Evolutionary conservation across 2,113 vertebrate species (phyloP), one percentile per base, ranked within the genome.

Genomic region (Alligator mississippiensis): DNA sequence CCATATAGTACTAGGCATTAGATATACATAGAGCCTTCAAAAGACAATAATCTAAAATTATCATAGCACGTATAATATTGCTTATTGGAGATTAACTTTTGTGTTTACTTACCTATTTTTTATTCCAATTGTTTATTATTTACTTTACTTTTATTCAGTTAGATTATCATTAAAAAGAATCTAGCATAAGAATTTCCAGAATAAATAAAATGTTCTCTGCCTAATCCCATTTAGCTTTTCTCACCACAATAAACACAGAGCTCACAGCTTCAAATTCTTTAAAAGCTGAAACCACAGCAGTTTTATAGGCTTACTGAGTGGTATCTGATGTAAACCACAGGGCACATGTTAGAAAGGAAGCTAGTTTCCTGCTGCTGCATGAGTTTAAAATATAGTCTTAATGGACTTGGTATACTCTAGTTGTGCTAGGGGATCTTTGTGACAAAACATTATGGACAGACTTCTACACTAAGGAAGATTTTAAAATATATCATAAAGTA

Each of bases 151-250:
- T 3, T 68, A 22, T 77, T 11, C 70, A 90, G 90, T 72, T 19
- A 82, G 34, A 14, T 94, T 86, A 72, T 85, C 92, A 88, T 63
- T 82, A 30, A 88, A 90, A 91, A 68, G 16, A 61, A 68, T 64
- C 34, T 91, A 25, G 59, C 11, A 19, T 57, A 76, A 72, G n/a
- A 68, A 16, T 24, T 90, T 24, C 83, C 63, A 76, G 84, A 95
- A 30, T 19, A 83, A 89, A 77, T 15, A 59, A 4, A 11, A 16
- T 61, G 13, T 84, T 80, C 92, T 80, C 77, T 81, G 6, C 16
- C n/a, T 89, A 77, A n/a, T 21, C 28, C 34, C 15, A 85, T 93
- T 63, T 92, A 84, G 60, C 30, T 64, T 15, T 59, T 92, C 76
- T 86, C 30, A 21, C 27, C 84, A 18, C 61, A 15, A 28, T 84